Base-by-base conservation (phyloP, 2,113 vertebrate species). In the Dendrocopos noguchii region DNA sequence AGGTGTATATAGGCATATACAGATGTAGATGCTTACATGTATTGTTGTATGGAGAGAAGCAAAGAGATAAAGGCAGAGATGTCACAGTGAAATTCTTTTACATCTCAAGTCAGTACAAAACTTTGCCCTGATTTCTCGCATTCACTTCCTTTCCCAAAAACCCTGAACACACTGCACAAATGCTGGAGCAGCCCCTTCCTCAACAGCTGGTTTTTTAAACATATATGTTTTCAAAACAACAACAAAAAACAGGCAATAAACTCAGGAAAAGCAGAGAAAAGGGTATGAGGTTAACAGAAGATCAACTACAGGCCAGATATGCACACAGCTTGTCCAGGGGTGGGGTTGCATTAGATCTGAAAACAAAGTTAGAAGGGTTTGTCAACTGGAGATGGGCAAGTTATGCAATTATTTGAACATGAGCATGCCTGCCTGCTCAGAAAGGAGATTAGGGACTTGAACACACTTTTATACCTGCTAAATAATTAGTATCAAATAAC, bases 401-500 rank as follows among this genome's bases (percentile, higher is more conserved):
- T 96, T 96, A 80, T 80, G 87, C 91, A 96, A 92, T 72, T 85
- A 85, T 92, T 64, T 91, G 89, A 95, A 95, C 94, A 94, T 90
- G 93, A 95, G 91, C 89, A 92, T 95, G 94, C 95, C 96, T 95
- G 93, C 89, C 95, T 95, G 72, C 81, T 87, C 81, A 74, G 67
- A 80, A 80, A 80, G 61, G 87, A 95, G 94, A 96, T 96, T 94
- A 95, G 78, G 65, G 79, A 52, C 78, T 85, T 90, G 84, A 94
- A 93, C 83, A 83, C 0, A 0, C 84, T 94, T 94, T 91, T 96
- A 87, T 94, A 90, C 61, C 76, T 74, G 56, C 57, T 80, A 92
- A 94, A 95, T 96, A 93, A 91, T 94, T 85, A 87, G 87, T 87
- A 94, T 95, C 93, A 74, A 83, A 75, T 94, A 94, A 94, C 93